Base-by-base conservation (phyloP, 2,797 vertebrate species). In the Propithecus perrieri region DNA sequence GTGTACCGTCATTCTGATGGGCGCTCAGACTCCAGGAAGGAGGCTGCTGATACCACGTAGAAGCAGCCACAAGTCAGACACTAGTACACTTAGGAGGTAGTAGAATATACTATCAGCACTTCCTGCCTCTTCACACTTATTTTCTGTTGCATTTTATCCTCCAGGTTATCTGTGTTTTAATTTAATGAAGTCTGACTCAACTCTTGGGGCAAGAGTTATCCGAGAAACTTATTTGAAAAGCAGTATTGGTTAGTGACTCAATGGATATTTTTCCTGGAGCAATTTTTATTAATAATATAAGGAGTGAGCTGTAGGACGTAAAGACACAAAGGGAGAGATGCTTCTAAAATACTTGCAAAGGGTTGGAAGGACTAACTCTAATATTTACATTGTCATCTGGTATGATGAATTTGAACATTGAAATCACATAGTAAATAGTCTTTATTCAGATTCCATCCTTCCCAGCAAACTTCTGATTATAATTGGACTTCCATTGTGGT, bases 391-490 rank as follows among this genome's bases (percentile, higher is more conserved):
- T n/a, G 22, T 41, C 33, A 26, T 50, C 17, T n/a, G 6, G 8
- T 61, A 5, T 95, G 35, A 91, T 65, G 33, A 91, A 74, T 57
- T 80, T 84, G 94, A 91, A 28, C 59, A 41, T 63, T 83, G 3
- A 89, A 50, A 57, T 78, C n/a, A 46, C 4, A 46, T 13, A n/a
- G 14, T 71, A 85, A 61, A 81, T 63, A 53, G 24, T 57, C 14
- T n/a, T 76, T 89, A 53, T 76, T 84, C 15, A 88, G 15, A 67
- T 69, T 92, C 33, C 33, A 10, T 65, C 26, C 71, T 83, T 90
- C n/a, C 87, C 95, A 92, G 43, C 41, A 97, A 72, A 69, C 7
- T 53, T 88, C 17, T 90, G 57, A 12, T 48, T 85, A 43, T 80
- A 74, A 59, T 61, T 48, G 80, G 26, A 90, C 33, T 57, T 95